Percentiles rank a stretch among this genome's conserved stretches.
Conservation (phyloP, 2,113 vertebrate genomes). For the Tricholaema leucomelas region DNA sequence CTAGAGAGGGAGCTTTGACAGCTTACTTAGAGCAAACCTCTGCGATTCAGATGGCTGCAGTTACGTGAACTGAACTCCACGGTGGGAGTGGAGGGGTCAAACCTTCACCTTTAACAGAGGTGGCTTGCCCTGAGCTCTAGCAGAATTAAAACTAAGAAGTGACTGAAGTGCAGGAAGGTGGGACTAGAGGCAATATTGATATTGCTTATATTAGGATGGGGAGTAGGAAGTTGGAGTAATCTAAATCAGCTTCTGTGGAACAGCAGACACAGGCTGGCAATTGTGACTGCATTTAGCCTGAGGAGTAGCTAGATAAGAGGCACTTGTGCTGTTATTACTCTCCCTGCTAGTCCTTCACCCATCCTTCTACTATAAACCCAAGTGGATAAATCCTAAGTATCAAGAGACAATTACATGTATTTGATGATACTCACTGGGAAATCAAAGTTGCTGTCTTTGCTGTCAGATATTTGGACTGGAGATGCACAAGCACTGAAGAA, state of each 20-base stretch:
- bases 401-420: slow-evolving; percentile 9
- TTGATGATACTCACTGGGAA: neutral
- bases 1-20: neutral
- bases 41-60: neutral
- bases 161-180: neutral
- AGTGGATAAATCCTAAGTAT: neutral
- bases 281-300: neutral
- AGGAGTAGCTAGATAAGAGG: neutral
- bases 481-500: neutral
- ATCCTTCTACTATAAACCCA: neutral
- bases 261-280: neutral
- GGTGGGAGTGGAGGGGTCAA: neutral
- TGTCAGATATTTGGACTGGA: neutral
- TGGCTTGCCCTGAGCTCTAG: neutral
- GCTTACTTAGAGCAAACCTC: neutral
- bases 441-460: slow-evolving; percentile 1
- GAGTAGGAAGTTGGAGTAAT: neutral
- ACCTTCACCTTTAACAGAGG: neutral
- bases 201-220: neutral
- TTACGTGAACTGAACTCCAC: neutral
- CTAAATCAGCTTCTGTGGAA: neutral
- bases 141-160: neutral
- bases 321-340: neutral
- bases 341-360: neutral
- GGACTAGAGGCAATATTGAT: neutral